A percentile compares a stretch with the other conserved stretches of the same genome.
Conservation (phyloP, 2,888 invertebrate species). For the Temnothorax rugatulus region DNA sequence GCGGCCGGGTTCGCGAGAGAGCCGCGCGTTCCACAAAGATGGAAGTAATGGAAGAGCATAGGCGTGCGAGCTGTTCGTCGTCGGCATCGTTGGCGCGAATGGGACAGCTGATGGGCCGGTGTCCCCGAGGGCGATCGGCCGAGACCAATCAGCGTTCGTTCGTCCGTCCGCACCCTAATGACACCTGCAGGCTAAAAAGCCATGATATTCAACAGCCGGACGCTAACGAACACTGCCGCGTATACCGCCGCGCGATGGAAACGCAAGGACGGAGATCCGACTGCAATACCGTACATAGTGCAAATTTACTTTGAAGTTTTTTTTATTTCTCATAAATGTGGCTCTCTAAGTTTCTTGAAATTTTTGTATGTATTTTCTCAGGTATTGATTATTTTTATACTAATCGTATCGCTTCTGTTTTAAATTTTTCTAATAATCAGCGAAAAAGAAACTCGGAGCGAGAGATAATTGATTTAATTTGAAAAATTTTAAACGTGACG, state of each 20-base stretch:
- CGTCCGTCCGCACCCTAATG: conserved; percentile 82
- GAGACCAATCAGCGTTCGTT: conserved; percentile 83
- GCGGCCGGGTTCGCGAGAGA: conserved; percentile 19
- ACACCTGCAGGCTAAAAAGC: conserved; percentile 85
- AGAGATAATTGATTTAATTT: not conserved
- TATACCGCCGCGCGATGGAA: conserved; percentile 20
- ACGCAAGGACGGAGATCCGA: conserved; percentile 10
- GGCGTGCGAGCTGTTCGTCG: conserved; percentile 46
- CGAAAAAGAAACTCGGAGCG: not conserved
- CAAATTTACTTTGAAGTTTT: not conserved
- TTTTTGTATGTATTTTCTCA: not conserved
- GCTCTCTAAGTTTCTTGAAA: not conserved
- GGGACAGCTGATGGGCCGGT: conserved; percentile 84
- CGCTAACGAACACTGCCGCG: conserved; percentile 80
- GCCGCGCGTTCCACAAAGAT: conserved; percentile 6
- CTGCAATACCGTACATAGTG: not conserved
- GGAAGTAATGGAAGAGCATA: conserved; percentile 35
- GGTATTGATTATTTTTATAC: not conserved
- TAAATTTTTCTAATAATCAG: not conserved
- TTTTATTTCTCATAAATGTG: not conserved
- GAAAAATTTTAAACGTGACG: not conserved
- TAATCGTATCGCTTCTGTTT: not conserved
- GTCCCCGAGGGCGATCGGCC: conserved; percentile 83
- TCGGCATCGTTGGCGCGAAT: conserved; percentile 75
- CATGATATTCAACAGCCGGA: conserved; percentile 83